Evolutionary conservation across 2,888 invertebrate species (phyloP).

Genomic region (Heteromurus nitidus): DNA sequence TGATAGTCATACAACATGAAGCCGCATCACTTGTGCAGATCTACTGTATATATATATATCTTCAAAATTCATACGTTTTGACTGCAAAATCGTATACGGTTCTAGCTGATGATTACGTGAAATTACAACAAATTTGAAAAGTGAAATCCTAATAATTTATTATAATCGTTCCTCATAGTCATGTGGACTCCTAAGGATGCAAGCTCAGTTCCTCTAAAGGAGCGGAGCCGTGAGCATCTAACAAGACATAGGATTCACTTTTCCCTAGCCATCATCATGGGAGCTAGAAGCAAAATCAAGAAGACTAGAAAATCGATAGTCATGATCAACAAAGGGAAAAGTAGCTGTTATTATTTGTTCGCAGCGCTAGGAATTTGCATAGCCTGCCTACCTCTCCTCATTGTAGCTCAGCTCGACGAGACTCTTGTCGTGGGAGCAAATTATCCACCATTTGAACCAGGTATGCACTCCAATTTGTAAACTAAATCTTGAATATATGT

Average conservation of each 20-base stretch:
- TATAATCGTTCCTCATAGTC: slow-evolving; percentile 51
- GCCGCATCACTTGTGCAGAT: slow-evolving; percentile 19
- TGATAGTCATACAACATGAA: slow-evolving; percentile 46
- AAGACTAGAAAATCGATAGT: slow-evolving; percentile 37
- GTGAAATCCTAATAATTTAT: slow-evolving; percentile 66
- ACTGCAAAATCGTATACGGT: slow-evolving; percentile 47
- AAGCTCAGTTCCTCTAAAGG: slow-evolving; percentile 59
- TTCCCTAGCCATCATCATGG: slow-evolving; percentile 41
- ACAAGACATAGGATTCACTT: slow-evolving; percentile 16
- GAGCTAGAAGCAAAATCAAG: slow-evolving; percentile 51
- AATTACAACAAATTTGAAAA: slow-evolving; percentile 67
- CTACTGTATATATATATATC: not conserved
- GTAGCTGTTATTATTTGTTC: slow-evolving; percentile 32
- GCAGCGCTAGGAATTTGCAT: slow-evolving; percentile 52
- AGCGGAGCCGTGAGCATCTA: slow-evolving; percentile 58
- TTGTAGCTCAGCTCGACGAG: slow-evolving; percentile 32
- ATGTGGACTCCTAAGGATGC: slow-evolving; percentile 55
- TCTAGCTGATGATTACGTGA: slow-evolving; percentile 65
- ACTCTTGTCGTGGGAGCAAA: not conserved
- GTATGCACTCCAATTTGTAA: not conserved
- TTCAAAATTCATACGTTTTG: slow-evolving; percentile 9
- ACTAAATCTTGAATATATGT: too few relatives aligned
- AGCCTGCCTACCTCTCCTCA: slow-evolving; percentile 50
- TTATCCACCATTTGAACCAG: slow-evolving; percentile 26
- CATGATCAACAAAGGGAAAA: slow-evolving; percentile 38